phyloP scores from a whole-genome alignment of 2,888 invertebrate genomes.

The Erebia ligea region DNA sequence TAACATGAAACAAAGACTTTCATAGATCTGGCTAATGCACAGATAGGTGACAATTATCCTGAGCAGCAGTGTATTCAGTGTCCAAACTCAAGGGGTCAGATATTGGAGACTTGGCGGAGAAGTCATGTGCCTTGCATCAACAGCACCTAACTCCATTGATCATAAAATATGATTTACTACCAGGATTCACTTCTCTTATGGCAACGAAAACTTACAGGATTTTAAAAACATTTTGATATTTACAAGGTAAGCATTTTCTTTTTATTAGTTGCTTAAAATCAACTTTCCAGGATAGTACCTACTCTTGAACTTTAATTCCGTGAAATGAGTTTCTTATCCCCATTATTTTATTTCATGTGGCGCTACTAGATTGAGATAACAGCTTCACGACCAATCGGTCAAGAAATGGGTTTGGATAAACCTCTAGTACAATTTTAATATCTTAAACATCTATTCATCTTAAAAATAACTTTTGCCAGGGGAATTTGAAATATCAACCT shows the following conservation, averaged over 20 bases:
- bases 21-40: neutral
- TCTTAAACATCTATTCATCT: too few species aligned
- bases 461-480: too few species aligned
- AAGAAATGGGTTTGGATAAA: too few species aligned
- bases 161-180: neutral
- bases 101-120: neutral
- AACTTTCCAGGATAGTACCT: neutral
- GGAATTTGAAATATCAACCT: too few species aligned
- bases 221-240: neutral
- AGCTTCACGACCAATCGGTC: too few species aligned
- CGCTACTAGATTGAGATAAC: neutral
- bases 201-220: neutral
- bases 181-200: neutral
- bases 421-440: too few species aligned
- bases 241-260: neutral
- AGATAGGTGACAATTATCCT: neutral
- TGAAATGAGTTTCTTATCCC: conserved; percentile 2
- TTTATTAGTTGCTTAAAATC: neutral
- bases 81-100: neutral
- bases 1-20: too few species aligned
- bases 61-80: neutral
- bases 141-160: neutral
- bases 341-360: neutral
- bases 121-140: neutral
- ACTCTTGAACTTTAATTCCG: neutral